Evolutionary conservation across 2,888 invertebrate species (phyloP).

Genomic region (Pyrochroa serraticornis): DNA sequence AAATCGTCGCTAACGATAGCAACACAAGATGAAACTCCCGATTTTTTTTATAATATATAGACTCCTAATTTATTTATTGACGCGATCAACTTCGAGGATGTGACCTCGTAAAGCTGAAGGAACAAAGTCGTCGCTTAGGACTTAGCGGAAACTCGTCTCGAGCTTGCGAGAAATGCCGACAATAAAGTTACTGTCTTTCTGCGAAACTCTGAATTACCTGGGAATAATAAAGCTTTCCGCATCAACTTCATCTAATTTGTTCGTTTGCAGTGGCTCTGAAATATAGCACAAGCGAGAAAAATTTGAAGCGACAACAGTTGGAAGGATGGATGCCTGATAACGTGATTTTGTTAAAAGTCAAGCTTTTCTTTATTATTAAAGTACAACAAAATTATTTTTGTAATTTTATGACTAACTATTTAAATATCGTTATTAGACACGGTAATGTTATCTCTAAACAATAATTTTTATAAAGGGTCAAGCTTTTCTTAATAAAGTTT

Average conservation of each 20-base stretch:
- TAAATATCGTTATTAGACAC: too few species aligned
- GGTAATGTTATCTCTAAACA: too few species aligned
- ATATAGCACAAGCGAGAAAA: conserved; percentile 5
- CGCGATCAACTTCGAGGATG: too few species aligned
- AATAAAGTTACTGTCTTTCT: conserved; percentile 25
- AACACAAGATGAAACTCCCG: not conserved
- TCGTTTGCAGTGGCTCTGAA: conserved; percentile 12
- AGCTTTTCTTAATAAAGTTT: too few species aligned
- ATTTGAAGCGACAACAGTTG: conserved; percentile 10
- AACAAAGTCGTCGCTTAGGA: conserved; percentile 14
- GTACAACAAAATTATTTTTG: too few species aligned
- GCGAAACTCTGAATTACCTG: conserved; percentile 25
- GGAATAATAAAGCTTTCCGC: conserved; percentile 26
- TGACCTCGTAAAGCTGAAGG: conserved; percentile 11
- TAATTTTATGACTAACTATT: too few species aligned
- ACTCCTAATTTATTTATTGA: too few species aligned
- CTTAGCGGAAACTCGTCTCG: conserved; percentile 9
- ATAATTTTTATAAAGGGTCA: too few species aligned
- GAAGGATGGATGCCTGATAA: not conserved
- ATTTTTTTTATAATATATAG: too few species aligned
- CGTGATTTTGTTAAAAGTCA: too few species aligned
- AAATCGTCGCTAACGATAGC: too few species aligned
- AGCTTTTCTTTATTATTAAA: too few species aligned
- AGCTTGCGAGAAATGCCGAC: conserved; percentile 19
- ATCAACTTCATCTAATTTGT: conserved; percentile 27